Evolutionary conservation across 2,797 vertebrate species (phyloP).

Genomic region (Simalia tracyae): DNA sequence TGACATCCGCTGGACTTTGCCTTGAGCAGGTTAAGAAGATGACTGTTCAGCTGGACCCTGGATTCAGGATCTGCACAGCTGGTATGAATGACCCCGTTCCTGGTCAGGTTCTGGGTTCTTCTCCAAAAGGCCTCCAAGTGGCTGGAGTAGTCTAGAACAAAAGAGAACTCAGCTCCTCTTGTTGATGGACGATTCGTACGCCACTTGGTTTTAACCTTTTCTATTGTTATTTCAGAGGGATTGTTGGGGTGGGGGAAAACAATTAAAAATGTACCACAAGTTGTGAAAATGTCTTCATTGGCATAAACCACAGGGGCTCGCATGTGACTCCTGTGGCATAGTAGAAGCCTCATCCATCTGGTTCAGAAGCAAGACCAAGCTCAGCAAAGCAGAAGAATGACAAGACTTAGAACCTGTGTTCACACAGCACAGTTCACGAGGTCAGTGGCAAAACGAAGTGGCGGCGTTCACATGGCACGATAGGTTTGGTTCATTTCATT

Average conservation of each 20-base stretch:
- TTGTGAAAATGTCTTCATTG: conserved; percentile 53
- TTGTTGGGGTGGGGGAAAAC: neutral
- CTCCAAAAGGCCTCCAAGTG: neutral
- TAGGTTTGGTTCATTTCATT: neutral
- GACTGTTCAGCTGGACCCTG: neutral
- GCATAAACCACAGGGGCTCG: neutral
- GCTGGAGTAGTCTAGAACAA: fast-evolving
- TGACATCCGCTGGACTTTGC: neutral
- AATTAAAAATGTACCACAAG: conserved; percentile 52
- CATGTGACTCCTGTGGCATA: fast-evolving
- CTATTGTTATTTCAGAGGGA: conserved; percentile 37
- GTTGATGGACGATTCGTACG: fast-evolving
- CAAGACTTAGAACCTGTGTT: fast-evolving
- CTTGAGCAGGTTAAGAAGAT: neutral
- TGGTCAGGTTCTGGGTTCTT: neutral
- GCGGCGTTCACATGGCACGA: neutral
- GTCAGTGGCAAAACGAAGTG: neutral
- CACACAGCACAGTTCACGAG: neutral
- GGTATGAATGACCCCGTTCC: neutral
- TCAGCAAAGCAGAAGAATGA: neutral
- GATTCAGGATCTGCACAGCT: neutral
- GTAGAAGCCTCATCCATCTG: fast-evolving
- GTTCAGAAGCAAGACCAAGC: fast-evolving
- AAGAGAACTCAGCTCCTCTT: fast-evolving
- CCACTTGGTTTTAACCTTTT: conserved; percentile 65